A percentile compares a stretch with the other conserved stretches of the same genome.
Conservation (phyloP, 2,888 invertebrate genomes). For the Oscheius sp. region DNA sequence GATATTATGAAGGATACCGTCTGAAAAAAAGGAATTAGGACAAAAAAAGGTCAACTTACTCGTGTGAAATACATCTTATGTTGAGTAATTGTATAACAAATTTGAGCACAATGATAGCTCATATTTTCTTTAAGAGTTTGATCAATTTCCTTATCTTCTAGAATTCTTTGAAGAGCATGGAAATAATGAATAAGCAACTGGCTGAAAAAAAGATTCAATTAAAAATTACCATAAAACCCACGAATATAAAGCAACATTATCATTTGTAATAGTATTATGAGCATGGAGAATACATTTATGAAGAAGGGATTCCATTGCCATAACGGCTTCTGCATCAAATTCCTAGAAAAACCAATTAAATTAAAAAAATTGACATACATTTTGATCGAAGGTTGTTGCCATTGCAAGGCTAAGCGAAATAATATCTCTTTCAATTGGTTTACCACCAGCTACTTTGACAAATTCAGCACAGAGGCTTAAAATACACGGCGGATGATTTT, state of each 20-base stretch:
- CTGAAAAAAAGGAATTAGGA: not conserved
- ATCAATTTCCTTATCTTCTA: too few species aligned
- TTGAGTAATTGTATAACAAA: not conserved
- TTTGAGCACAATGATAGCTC: too few species aligned
- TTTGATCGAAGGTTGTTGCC: conserved; percentile 5
- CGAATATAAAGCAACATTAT: conserved; percentile 14
- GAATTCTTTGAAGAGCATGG: too few species aligned
- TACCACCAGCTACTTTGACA: not conserved
- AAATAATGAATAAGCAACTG: conserved; percentile 3
- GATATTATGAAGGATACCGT: not conserved
- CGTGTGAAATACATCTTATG: not conserved
- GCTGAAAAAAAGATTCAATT: not conserved
- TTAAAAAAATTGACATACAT: conserved; percentile 2
- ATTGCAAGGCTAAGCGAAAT: conserved; percentile 12
- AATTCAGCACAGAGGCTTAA: conserved; percentile 1
- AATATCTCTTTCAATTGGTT: not conserved
- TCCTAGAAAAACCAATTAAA: not conserved
- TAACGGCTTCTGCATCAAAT: conserved; percentile 1
- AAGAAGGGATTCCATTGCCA: conserved; percentile 26
- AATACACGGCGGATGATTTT: not conserved
- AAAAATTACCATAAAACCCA: not conserved
- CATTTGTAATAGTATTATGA: conserved; percentile 14
- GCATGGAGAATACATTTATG: conserved; percentile 7
- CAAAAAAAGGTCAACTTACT: not conserved
- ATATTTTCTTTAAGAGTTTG: too few species aligned